These are phyloP conservation scores for Stenodema calcarata DNA, from an alignment of 2,888 invertebrate genomes.

Conservation along the genomic window DNA sequence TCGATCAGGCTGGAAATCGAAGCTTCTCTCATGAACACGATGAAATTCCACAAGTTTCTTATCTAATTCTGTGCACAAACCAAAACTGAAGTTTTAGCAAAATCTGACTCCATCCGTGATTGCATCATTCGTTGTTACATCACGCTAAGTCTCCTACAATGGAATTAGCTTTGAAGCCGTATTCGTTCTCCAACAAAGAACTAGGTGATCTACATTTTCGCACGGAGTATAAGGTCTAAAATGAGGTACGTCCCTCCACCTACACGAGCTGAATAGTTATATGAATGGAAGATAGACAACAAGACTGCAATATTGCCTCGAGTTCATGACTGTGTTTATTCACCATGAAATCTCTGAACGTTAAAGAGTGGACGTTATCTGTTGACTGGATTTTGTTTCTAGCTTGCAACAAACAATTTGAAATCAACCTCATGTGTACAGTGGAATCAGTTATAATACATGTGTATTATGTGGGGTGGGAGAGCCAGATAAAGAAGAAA, in stretches of 20 bases:
- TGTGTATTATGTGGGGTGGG: background rate
- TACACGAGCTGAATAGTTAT: background rate
- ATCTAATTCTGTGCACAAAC: no score
- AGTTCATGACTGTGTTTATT: no score
- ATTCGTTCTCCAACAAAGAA: background rate
- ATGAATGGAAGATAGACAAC: background rate
- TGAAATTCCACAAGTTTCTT: no score
- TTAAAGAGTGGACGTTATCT: background rate
- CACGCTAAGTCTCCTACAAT: background rate
- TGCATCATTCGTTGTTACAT: background rate
- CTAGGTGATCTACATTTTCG: background rate
- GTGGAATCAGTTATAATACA: background rate
- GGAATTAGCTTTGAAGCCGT: background rate
- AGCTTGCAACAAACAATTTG: background rate
- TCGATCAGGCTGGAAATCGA: no score
- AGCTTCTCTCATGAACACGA: no score
- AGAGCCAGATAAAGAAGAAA: background rate
- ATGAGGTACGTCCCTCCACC: no score
- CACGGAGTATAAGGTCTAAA: background rate
- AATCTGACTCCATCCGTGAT: background rate
- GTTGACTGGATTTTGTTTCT: background rate
- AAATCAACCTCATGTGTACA: background rate
- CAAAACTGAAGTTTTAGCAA: background rate
- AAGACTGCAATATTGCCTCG: background rate
- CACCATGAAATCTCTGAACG: background rate